phyloP scores from a whole-genome alignment of 2,888 invertebrate species.

The Sipha maydis region DNA sequence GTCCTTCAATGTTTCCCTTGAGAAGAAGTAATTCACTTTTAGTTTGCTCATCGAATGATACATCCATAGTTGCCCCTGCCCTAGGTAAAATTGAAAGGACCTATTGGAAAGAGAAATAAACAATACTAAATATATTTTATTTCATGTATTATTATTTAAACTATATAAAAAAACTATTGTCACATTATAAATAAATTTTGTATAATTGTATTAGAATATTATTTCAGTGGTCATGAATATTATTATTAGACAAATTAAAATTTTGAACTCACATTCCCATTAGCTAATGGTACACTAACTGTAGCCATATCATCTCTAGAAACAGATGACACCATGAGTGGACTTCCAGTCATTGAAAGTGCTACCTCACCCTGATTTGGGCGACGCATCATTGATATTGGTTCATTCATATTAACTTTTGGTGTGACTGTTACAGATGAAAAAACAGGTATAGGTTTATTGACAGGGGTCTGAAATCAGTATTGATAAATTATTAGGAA shows the following conservation, averaged over 20 bases:
- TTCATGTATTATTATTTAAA: no score
- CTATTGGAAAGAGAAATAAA: not conserved
- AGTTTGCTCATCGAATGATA: conserved; percentile 59
- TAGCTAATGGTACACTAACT: conserved; percentile 62
- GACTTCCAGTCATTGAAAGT: conserved; percentile 62
- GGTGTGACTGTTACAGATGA: conserved; percentile 57
- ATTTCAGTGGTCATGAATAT: no score
- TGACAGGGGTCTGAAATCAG: conserved; percentile 59
- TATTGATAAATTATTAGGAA: not conserved
- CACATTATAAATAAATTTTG: no score
- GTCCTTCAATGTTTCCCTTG: conserved; percentile 50
- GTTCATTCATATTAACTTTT: conserved; percentile 63
- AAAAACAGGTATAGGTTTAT: conserved; percentile 38
- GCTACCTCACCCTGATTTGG: conserved; percentile 63
- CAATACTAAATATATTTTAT: not conserved
- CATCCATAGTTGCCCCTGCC: conserved; percentile 50
- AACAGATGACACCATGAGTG: conserved; percentile 62
- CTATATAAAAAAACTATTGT: no score
- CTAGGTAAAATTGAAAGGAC: conserved; percentile 62
- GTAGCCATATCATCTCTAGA: conserved; percentile 61
- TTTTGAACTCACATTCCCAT: conserved; percentile 58
- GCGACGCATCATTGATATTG: conserved; percentile 62
- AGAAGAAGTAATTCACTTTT: conserved; percentile 55
- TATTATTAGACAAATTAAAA: no score
- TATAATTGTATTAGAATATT: not conserved